phyloP scores from a whole-genome alignment of 2,113 vertebrate genomes.

The Anolis carolinensis region DNA sequence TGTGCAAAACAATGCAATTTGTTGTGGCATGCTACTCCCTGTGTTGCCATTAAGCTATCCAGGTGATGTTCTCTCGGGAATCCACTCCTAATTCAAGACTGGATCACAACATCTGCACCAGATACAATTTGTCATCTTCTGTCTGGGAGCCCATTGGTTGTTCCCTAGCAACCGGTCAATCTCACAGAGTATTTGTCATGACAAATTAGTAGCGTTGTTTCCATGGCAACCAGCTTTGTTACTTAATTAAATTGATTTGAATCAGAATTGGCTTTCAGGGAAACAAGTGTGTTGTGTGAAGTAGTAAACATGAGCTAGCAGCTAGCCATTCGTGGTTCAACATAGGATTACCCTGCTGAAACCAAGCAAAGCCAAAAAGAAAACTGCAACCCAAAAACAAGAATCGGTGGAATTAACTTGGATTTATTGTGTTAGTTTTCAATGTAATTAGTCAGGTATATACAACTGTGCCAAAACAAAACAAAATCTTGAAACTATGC shows the following conservation, averaged over 20 bases:
- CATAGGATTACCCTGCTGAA: constrained; percentile 46
- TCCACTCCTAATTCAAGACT: constrained; percentile 74
- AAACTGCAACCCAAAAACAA: constrained; percentile 53
- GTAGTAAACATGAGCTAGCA: constrained; percentile 67
- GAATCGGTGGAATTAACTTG: constrained; percentile 30
- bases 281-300: constrained; percentile 69
- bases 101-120: constrained; percentile 83
- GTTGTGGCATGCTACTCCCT: constrained; percentile 61
- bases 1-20: constrained; percentile 68
- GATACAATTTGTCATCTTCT: constrained; percentile 84
- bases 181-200: constrained; percentile 88
- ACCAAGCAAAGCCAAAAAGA: constrained; percentile 51
- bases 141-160: constrained; percentile 84
- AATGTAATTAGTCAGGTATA: neutral
- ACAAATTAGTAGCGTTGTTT: constrained; percentile 92
- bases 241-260: constrained; percentile 95
- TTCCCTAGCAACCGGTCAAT: constrained; percentile 91
- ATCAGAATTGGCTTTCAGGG: constrained; percentile 84
- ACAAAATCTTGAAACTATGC: neutral
- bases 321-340: constrained; percentile 66
- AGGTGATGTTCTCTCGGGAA: constrained; percentile 61
- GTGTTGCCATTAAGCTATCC: constrained; percentile 60
- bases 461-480: neutral
- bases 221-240: constrained; percentile 97
- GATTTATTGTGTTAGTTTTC: neutral